phyloP scores from a whole-genome alignment of 2,797 vertebrate species.

The Cyclopterus lumpus region DNA sequence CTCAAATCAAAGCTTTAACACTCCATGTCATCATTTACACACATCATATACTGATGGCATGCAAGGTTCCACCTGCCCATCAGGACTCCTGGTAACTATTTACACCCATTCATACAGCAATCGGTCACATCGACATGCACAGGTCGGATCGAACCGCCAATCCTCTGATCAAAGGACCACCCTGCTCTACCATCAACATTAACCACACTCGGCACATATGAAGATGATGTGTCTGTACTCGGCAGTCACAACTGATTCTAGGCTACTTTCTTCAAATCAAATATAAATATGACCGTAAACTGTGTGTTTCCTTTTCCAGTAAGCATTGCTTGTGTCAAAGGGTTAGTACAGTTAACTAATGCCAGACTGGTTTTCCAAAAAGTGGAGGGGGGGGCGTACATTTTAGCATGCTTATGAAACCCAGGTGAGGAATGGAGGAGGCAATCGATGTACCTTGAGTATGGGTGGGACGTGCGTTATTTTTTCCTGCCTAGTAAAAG shows the following conservation, averaged over 20 bases:
- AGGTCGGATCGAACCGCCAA: too few species aligned
- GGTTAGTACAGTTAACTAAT: background rate
- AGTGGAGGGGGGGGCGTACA: background rate
- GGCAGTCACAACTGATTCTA: background rate
- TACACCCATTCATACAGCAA: background rate
- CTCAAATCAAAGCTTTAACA: too few species aligned
- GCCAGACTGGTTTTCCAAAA: background rate
- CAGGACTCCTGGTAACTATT: too few species aligned
- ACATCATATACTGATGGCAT: too few species aligned
- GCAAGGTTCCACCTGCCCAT: too few species aligned
- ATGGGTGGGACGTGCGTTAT: conserved; percentile 12
- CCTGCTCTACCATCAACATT: background rate
- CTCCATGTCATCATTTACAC: too few species aligned
- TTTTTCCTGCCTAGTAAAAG: conserved; percentile 9
- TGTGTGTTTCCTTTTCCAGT: background rate
- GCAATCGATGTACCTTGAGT: background rate
- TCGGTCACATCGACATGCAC: too few species aligned
- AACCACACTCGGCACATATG: background rate
- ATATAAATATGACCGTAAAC: background rate
- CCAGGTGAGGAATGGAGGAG: background rate
- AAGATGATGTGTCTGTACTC: background rate
- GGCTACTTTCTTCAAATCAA: background rate
- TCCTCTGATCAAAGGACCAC: too few species aligned
- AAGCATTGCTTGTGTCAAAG: background rate
- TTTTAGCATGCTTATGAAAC: conserved; percentile 26